Evolutionary conservation across 2,797 vertebrate genomes (phyloP).

Genomic region (Chiloscyllium punctatum): DNA sequence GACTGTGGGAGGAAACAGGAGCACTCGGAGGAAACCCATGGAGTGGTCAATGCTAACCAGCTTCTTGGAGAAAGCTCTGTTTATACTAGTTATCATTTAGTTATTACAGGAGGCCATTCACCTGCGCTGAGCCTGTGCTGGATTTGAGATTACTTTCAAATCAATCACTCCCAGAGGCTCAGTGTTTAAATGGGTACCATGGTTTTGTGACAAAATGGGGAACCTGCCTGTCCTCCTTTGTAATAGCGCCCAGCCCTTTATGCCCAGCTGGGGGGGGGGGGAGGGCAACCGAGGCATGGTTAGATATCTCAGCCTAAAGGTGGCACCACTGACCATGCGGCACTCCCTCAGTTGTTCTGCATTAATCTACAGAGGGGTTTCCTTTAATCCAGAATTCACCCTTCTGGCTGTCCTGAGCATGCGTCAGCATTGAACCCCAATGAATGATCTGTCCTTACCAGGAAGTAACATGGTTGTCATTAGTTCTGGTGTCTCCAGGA

Average conservation of each 20-base stretch:
- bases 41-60: background rate
- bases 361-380: background rate
- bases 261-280: background rate
- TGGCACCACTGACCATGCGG: background rate
- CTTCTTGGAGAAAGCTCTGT: too few species aligned
- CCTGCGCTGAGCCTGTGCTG: too few species aligned
- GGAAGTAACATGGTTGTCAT: slow-evolving; percentile 89
- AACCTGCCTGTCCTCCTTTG: background rate
- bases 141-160: too few species aligned
- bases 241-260: background rate
- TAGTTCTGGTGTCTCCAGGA: slow-evolving; percentile 79
- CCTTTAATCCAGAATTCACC: background rate
- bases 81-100: background rate
- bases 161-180: too few species aligned
- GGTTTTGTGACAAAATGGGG: too few species aligned
- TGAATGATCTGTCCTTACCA: slow-evolving; percentile 56
- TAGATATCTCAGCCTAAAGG: background rate
- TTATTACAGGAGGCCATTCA: too few species aligned
- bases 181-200: too few species aligned
- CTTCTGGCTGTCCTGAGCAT: background rate
- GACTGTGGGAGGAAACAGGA: too few species aligned
- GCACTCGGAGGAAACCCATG: background rate
- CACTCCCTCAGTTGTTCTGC: background rate
- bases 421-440: background rate
- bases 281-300: background rate